Conservation (phyloP, 2,888 invertebrate genomes). For the Gymnosoma rotundatum region DNA sequence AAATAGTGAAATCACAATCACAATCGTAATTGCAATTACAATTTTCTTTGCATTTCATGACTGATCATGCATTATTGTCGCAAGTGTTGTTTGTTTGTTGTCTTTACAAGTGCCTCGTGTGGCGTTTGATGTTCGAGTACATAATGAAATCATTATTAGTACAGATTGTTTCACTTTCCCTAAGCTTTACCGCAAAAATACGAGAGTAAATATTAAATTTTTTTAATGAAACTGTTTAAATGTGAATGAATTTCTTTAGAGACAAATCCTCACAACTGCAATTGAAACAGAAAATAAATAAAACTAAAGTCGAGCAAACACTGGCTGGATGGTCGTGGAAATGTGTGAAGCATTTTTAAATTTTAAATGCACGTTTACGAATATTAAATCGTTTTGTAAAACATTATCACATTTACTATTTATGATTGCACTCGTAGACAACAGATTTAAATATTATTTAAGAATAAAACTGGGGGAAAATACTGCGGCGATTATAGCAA, state of each 20-base stretch:
- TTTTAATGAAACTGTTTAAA: slow-evolving; percentile 11
- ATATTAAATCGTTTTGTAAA: slow-evolving; percentile 29
- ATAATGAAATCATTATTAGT: slow-evolving; percentile 58
- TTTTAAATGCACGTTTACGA: slow-evolving; percentile 37
- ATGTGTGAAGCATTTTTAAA: slow-evolving; percentile 30
- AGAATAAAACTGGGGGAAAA: slow-evolving; percentile 23
- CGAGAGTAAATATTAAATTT: neutral
- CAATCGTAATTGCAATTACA: slow-evolving; percentile 5
- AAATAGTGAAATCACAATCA: neutral
- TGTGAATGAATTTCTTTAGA: neutral
- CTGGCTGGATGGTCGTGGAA: slow-evolving; percentile 2
- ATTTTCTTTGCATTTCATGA: slow-evolving; percentile 39
- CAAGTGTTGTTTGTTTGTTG: slow-evolving; percentile 31
- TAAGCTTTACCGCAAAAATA: neutral
- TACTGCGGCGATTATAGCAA: slow-evolving; percentile 3
- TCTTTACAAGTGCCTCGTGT: slow-evolving; percentile 26
- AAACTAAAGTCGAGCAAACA: slow-evolving; percentile 9
- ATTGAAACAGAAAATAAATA: neutral
- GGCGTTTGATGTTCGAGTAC: slow-evolving; percentile 42
- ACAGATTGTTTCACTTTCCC: slow-evolving; percentile 37
- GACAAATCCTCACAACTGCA: neutral
- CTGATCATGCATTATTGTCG: slow-evolving; percentile 43
- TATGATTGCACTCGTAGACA: slow-evolving; percentile 1
- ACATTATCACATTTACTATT: slow-evolving; percentile 42
- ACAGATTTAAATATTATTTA: slow-evolving; percentile 54